These are phyloP conservation scores for Nomada ferruginata DNA, from an alignment of 2,888 invertebrate genomes.

Conservation along the genomic window DNA sequence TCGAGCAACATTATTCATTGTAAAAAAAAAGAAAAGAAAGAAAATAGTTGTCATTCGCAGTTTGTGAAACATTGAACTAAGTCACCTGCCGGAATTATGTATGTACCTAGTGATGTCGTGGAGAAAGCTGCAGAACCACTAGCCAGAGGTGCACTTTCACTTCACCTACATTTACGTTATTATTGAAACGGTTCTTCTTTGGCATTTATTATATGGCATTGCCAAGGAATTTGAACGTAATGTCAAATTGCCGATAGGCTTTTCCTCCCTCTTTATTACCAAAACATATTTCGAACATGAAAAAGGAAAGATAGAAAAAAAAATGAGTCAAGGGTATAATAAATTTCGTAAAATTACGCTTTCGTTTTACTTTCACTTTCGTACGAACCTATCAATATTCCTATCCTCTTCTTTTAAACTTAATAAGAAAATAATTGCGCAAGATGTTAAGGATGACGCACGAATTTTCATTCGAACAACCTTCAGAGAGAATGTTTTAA, in stretches of 20 bases:
- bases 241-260: conserved; percentile 2
- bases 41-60: conserved; percentile 26
- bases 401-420: conserved; percentile 20
- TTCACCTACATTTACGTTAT: conserved; percentile 74
- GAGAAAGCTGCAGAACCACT: conserved; percentile 80
- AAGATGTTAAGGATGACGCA: conserved; percentile 7
- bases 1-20: conserved; percentile 21
- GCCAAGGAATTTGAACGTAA: conserved; percentile 22
- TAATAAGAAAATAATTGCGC: conserved; percentile 33
- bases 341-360: conserved; percentile 47
- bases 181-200: conserved; percentile 72
- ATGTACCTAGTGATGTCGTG: conserved; percentile 70
- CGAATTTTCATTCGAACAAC: conserved; percentile 5
- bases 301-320: conserved; percentile 5
- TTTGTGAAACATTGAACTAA: conserved; percentile 58
- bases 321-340: conserved; percentile 30
- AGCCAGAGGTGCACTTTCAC: conserved; percentile 75
- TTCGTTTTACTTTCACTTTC: conserved; percentile 54
- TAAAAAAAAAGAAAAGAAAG: conserved; percentile 15
- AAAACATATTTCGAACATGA: neutral
- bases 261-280: neutral
- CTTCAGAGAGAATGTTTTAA: neutral
- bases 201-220: conserved; percentile 24
- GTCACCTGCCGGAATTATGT: conserved; percentile 69
- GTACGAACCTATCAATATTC: conserved; percentile 6